A percentile compares a stretch with the other conserved stretches of the same genome.
These are phyloP conservation scores for Takifugu bimaculatus DNA, from an alignment of 2,113 vertebrate genomes.

Conservation along the genomic window DNA sequence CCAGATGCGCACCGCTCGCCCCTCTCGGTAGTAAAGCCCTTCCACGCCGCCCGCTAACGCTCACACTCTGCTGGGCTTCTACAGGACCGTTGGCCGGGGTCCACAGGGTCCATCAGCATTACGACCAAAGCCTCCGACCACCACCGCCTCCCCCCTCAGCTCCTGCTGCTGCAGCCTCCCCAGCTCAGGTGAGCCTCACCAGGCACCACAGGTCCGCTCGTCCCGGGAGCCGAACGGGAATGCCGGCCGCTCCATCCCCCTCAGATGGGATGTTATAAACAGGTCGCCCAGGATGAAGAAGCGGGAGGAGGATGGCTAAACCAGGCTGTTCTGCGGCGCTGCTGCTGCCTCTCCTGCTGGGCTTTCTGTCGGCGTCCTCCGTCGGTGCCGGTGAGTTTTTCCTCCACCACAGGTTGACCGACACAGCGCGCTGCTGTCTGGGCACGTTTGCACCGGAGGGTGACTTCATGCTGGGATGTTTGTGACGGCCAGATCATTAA, in stretches of 20 bases:
- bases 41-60: conserved; percentile 1
- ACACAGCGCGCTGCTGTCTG: too few relatives aligned
- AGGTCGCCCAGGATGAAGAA: conserved; percentile 64
- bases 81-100: too few relatives aligned
- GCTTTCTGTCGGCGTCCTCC: conserved; percentile 61
- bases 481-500: too few relatives aligned
- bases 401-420: conserved; percentile 34
- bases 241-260: conserved; percentile 29
- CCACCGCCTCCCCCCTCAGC: not conserved
- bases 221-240: conserved; percentile 16
- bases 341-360: conserved; percentile 64
- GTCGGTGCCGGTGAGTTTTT: conserved; percentile 72
- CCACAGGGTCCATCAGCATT: too few relatives aligned
- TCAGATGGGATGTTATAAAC: conserved; percentile 66
- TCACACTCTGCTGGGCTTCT: too few relatives aligned
- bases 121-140: not conserved
- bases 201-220: conserved; percentile 50
- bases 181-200: conserved; percentile 26
- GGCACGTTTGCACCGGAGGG: too few relatives aligned
- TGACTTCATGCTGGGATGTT: too few relatives aligned
- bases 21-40: conserved; percentile 22
- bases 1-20: conserved; percentile 14
- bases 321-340: conserved; percentile 57
- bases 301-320: conserved; percentile 73
- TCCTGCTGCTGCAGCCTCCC: not conserved